Conservation (phyloP, 2,797 vertebrate species). For the Paguma larvata region DNA sequence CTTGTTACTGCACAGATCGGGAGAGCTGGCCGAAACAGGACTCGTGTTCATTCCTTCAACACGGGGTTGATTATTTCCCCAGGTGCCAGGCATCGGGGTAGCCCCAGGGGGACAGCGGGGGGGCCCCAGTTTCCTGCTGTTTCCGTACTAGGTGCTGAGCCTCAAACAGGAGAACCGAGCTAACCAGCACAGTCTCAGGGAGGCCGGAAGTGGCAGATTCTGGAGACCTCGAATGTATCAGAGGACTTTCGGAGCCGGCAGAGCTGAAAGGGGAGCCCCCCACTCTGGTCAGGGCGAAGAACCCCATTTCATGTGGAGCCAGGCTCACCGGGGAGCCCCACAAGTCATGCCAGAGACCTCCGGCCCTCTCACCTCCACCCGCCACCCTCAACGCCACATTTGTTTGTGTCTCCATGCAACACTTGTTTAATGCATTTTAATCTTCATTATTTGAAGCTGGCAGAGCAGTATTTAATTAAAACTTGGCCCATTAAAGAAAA, state of each 20-base stretch:
- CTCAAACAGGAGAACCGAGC: neutral
- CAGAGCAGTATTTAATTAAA: conserved; percentile 84
- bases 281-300: neutral
- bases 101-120: neutral
- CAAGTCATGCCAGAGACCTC: neutral
- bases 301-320: neutral
- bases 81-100: neutral
- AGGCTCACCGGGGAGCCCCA: neutral
- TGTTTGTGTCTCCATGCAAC: conserved; percentile 74
- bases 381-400: neutral
- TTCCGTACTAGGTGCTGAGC: neutral
- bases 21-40: neutral
- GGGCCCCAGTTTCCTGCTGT: neutral
- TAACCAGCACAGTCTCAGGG: neutral
- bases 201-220: neutral
- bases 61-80: neutral
- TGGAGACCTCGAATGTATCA: neutral
- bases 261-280: neutral
- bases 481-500: conserved; percentile 77
- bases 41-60: neutral
- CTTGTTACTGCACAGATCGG: too few species aligned
- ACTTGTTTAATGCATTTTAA: conserved; percentile 78
- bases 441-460: conserved; percentile 83
- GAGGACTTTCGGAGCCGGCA: neutral
- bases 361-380: neutral